Conservation (phyloP, 2,888 invertebrate genomes). For the Zygothrica quintamaculata region DNA sequence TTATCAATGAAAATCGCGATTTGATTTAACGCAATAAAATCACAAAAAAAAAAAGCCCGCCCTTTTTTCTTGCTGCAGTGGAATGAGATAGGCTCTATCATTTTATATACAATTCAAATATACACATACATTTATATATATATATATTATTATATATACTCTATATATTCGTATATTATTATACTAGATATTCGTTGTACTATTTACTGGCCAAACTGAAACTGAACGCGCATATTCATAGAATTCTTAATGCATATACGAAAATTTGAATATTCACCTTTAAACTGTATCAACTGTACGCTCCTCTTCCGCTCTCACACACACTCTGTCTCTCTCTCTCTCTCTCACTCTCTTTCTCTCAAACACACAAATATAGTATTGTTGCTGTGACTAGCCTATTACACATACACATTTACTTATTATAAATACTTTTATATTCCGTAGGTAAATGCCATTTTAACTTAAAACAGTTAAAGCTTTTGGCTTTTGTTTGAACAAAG, state of each 20-base stretch:
- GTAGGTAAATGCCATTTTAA: too few relatives aligned
- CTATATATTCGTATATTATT: background rate
- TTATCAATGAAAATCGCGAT: conserved; percentile 40
- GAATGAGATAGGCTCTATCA: background rate
- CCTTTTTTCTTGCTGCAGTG: too few relatives aligned
- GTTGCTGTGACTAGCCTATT: too few relatives aligned
- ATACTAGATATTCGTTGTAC: background rate
- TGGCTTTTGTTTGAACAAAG: too few relatives aligned
- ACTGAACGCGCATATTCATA: conserved; percentile 46
- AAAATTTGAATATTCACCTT: conserved; percentile 56
- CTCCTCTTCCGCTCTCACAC: background rate
- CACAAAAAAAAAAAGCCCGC: too few relatives aligned
- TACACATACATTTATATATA: too few relatives aligned
- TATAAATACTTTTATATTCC: too few relatives aligned
- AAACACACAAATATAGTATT: too few relatives aligned
- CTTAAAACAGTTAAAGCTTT: too few relatives aligned
- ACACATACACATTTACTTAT: background rate
- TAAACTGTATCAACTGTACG: conserved; percentile 31
- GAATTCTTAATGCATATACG: conserved; percentile 47
- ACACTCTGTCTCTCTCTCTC: background rate
- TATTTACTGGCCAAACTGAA: background rate
- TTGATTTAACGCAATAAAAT: too few relatives aligned
- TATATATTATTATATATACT: background rate
- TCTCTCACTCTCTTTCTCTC: too few relatives aligned
- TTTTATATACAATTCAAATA: too few relatives aligned